These are phyloP conservation scores for Campoletis sonorensis DNA, from an alignment of 1,140 invertebrate species.

Conservation along the genomic window DNA sequence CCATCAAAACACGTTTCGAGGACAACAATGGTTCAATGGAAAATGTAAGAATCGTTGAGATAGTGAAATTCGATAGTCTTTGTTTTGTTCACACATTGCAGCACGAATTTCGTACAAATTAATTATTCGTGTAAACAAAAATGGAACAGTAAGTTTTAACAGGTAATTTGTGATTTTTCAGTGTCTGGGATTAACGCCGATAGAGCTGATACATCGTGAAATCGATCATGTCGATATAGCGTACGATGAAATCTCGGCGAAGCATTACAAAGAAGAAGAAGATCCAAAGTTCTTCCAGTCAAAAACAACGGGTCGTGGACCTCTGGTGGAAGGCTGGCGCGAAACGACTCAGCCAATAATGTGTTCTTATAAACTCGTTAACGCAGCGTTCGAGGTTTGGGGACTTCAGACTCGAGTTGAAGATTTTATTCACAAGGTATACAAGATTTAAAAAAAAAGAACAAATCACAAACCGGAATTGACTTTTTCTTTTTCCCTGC, in stretches of 20 bases:
- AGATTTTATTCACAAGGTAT: conserved; percentile 90
- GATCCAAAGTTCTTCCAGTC: conserved; percentile 91
- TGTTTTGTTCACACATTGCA: too few species aligned
- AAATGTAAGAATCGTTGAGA: conserved; percentile 84
- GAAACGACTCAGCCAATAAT: conserved; percentile 88
- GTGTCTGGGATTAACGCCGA: conserved; percentile 86
- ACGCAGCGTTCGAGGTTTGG: conserved; percentile 94
- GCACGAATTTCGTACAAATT: too few species aligned
- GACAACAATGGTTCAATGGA: conserved; percentile 92
- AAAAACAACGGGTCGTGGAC: conserved; percentile 88
- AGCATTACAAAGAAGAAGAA: conserved; percentile 94
- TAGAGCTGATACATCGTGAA: conserved; percentile 84
- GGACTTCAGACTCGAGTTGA: conserved; percentile 93
- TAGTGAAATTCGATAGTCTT: not conserved
- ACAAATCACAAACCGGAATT: too few species aligned
- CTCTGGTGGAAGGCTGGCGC: conserved; percentile 88
- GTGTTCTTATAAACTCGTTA: conserved; percentile 95
- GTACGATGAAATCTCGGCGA: conserved; percentile 89
- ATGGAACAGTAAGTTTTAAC: conserved; percentile 39
- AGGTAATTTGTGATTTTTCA: conserved; percentile 72
- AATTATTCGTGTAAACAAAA: too few species aligned
- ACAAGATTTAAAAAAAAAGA: too few species aligned
- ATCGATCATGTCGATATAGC: conserved; percentile 93
- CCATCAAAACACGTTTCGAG: conserved; percentile 93
- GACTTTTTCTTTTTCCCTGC: too few species aligned